A percentile compares a stretch with the other conserved stretches of the same genome.
Conservation (phyloP, 2,888 invertebrate genomes). For the Phengaris alcon region DNA sequence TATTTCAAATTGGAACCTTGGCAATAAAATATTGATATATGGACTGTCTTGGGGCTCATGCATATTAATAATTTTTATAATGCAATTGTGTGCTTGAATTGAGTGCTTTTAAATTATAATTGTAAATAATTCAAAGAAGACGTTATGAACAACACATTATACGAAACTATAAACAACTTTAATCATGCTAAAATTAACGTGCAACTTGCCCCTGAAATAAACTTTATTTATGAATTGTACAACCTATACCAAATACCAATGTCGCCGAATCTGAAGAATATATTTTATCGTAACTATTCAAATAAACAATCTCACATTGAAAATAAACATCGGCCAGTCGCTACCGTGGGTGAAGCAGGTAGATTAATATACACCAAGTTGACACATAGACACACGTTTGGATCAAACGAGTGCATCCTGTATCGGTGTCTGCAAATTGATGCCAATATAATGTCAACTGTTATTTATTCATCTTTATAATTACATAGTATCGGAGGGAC, state of each 20-base stretch:
- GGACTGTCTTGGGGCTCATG: not conserved
- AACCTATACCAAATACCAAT: slow-evolving; percentile 37
- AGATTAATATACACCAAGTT: slow-evolving; percentile 46
- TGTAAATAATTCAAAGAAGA: too few relatives aligned
- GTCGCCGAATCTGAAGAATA: slow-evolving; percentile 36
- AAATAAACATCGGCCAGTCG: slow-evolving; percentile 53
- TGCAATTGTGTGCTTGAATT: too few relatives aligned
- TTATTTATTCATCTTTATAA: slow-evolving; percentile 4
- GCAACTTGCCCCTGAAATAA: slow-evolving; percentile 31
- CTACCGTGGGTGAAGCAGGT: slow-evolving; percentile 45
- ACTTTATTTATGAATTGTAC: slow-evolving; percentile 36
- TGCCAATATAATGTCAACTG: slow-evolving; percentile 16
- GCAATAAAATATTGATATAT: not conserved
- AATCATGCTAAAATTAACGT: not conserved
- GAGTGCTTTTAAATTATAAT: too few relatives aligned
- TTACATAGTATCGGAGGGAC: not conserved
- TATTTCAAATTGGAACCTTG: not conserved
- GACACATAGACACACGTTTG: slow-evolving; percentile 20
- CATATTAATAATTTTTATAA: too few relatives aligned
- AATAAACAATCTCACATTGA: slow-evolving; percentile 43
- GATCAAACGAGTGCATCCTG: slow-evolving; percentile 14
- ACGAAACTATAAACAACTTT: not conserved
- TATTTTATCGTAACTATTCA: slow-evolving; percentile 28
- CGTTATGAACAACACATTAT: too few relatives aligned
- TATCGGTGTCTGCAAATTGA: not conserved